Base-by-base conservation (phyloP, 1,140 invertebrate species). In the Octopus bimaculoides region DNA sequence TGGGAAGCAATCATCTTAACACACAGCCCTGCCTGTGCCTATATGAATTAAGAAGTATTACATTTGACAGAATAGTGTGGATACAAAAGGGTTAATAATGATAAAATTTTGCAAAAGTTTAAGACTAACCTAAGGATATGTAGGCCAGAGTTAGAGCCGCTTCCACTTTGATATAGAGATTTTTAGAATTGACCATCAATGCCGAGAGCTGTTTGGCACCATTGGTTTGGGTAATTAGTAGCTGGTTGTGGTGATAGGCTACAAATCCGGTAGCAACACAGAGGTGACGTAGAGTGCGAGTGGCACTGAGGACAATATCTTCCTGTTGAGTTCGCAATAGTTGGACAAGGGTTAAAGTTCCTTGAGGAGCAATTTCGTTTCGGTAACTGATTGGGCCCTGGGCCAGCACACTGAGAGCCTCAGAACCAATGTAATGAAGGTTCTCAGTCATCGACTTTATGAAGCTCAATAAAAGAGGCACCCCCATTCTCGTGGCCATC, bases 251-350 rank as follows among this genome's bases (percentile, higher is more conserved):
- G 55, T 81, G 66, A 69, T 89, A 86, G 4, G 88, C 86, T 14
- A 90, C 86, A 81, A 86, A 87, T 17, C 87, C 89, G n/a, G 89
- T 87, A 8, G 87, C 87, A 5, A 90, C 83, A 85, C 87, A 89
- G 75, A 90, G 82, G 79, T 87, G 81, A 52, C 89, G 81, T 56
- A 90, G 80, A 10, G 88, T 85, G 61, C 86, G 82, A 76, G 89
- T 87, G 6, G 87, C 86, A 82, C 88, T 89, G 7, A 88, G 83
- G 53, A 89, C 87, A 75, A 89, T 88, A 54, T 87, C 82, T 75
- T 90, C 89, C 52, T 88, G 85, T 61, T 85, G 81, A 5, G 87
- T 85, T 12, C 85, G 82, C 75, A 90, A 78, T 54, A 88, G 84
- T 26, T 85, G 79, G 4, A 89, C 86, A 20, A 89, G 78, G 1